These are phyloP conservation scores for Glaucomys volans DNA, from an alignment of 2,113 vertebrate species.

Conservation along the genomic window DNA sequence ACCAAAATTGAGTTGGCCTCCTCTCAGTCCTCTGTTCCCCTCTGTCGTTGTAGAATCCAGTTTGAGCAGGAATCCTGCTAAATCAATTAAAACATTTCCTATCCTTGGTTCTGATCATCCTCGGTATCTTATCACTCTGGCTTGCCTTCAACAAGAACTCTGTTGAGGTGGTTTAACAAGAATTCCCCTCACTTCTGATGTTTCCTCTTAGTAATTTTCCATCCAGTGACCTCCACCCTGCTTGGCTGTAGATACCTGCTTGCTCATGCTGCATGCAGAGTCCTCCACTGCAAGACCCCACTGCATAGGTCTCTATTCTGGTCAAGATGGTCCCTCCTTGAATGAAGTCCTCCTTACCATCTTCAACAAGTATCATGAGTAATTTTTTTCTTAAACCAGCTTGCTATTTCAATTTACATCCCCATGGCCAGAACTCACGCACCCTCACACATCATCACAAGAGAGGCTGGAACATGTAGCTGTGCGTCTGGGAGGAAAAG, in stretches of 20 bases:
- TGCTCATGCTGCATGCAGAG: background rate
- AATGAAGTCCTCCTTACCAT: background rate
- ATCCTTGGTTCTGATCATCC: background rate
- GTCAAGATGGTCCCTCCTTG: background rate
- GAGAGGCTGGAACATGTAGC: background rate
- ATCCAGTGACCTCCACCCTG: background rate
- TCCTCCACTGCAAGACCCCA: background rate
- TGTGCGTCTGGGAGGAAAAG: background rate
- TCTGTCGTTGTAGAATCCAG: background rate
- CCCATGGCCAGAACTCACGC: background rate
- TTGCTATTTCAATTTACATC: background rate
- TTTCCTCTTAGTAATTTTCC: background rate
- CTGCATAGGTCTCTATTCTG: no score
- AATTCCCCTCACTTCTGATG: no score
- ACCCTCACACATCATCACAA: background rate
- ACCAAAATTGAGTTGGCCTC: background rate
- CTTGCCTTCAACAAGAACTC: background rate
- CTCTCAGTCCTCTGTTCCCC: background rate
- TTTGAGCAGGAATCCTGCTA: background rate
- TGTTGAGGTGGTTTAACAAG: background rate
- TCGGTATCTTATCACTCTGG: background rate
- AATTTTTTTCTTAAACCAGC: background rate
- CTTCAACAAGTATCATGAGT: background rate
- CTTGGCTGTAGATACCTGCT: background rate
- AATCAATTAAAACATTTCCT: background rate